Percentiles rank a stretch among this genome's conserved stretches.
Evolutionary conservation across 2,888 invertebrate genomes (phyloP).

Genomic region (Trachelus tabidus): DNA sequence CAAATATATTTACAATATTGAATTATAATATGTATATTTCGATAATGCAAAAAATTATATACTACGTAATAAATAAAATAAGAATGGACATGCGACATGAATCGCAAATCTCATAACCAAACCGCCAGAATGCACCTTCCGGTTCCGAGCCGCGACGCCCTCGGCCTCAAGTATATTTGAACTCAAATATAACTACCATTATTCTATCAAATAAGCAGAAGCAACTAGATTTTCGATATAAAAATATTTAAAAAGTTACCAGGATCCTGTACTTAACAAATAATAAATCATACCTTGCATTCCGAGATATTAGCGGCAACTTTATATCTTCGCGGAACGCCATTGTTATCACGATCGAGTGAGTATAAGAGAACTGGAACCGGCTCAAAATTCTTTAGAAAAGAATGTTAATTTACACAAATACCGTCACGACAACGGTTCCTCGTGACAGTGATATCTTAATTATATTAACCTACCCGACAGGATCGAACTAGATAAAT

Average conservation of each 20-base stretch:
- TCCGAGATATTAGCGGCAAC: background rate
- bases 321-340: background rate
- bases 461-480: background rate
- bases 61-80: background rate
- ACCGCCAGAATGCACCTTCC: background rate
- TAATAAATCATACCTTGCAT: background rate
- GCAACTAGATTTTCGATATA: background rate
- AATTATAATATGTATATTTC: background rate
- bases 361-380: background rate
- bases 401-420: background rate
- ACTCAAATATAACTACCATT: background rate
- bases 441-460: background rate
- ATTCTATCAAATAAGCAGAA: background rate
- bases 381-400: background rate
- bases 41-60: background rate
- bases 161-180: background rate
- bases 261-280: background rate
- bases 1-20: background rate
- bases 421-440: background rate
- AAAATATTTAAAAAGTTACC: background rate
- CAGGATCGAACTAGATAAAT: background rate
- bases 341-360: background rate
- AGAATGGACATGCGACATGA: background rate
- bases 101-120: background rate
- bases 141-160: background rate